phyloP scores from a whole-genome alignment of 2,888 invertebrate genomes.

The Philaethria dido region DNA sequence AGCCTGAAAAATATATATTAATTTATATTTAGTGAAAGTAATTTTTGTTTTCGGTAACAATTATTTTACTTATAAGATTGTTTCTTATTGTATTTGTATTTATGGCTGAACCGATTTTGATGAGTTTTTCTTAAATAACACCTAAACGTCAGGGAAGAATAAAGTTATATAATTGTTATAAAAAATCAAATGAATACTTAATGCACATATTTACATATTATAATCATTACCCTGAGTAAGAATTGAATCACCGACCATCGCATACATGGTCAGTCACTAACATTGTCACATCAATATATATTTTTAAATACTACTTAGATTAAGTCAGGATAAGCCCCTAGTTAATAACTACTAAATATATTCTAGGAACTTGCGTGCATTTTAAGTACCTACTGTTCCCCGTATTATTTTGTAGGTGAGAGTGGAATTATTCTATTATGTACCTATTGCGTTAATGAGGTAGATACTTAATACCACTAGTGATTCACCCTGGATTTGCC shows the following conservation, averaged over 20 bases:
- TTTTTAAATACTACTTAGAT: too few relatives aligned
- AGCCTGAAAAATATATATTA: too few relatives aligned
- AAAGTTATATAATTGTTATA: neutral
- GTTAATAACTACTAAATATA: constrained; percentile 7
- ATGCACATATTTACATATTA: too few relatives aligned
- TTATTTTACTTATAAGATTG: neutral
- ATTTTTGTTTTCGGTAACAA: too few relatives aligned
- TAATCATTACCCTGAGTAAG: too few relatives aligned
- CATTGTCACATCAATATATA: too few relatives aligned
- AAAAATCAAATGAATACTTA: too few relatives aligned
- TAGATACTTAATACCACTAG: neutral
- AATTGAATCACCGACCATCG: too few relatives aligned
- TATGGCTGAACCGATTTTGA: neutral
- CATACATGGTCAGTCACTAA: too few relatives aligned
- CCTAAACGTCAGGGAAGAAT: neutral
- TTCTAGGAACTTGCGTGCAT: constrained; percentile 33
- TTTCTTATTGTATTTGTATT: neutral
- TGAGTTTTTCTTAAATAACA: neutral
- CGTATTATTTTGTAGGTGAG: constrained; percentile 14
- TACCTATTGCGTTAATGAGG: neutral
- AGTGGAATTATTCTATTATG: constrained; percentile 1
- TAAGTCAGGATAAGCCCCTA: neutral
- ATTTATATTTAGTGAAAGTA: too few relatives aligned
- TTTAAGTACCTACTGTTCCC: constrained; percentile 27
- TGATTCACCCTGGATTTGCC: neutral